Evolutionary conservation across 2,113 vertebrate species (phyloP), one percentile per base, ranked within the genome.

Genomic region (Motacilla tschutschensis): DNA sequence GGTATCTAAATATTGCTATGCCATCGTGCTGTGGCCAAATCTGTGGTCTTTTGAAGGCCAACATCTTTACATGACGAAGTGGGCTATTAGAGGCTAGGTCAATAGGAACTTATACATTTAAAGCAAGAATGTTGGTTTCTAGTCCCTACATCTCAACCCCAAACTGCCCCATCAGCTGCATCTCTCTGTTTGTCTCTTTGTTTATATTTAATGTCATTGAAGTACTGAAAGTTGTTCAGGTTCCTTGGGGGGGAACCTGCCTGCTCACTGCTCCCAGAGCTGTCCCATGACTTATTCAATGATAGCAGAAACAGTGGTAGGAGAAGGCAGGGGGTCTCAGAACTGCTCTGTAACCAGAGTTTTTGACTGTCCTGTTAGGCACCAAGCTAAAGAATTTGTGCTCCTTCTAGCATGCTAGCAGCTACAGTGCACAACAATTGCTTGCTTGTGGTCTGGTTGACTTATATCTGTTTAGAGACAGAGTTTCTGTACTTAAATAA

Each of bases 381-480:
- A 54, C 29, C 20, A 59, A 17, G 33, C n/a, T 82, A n/a, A 15
- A 62, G 63, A 36, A 79, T 31, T 50, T 76, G 14, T 41, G 26
- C 21, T 85, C 3, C 31, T 76, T 55, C 35, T 58, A 46, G 31
- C 29, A 14, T 54, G 35, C 38, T 36, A 17, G 22, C 8, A 47
- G 22, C 55, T 57, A 24, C 33, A 81, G n/a, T 38, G 41, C 21
- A 44, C 17, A 65, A 44, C 46, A 63, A 5, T 51, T 50, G 16
- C 51, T 82, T 85, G 19, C 16, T 43, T 58, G 26, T 28, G 25
- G 33, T 20, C 47, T 72, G 17, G 8, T 54, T 87, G 73, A 46
- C 14, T 69, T 55, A 5, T 0, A 10, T 35, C 6, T 73, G 8
- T 83, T 82, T 17, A 7, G 40, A 65, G 81, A 46, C 0, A 0